A percentile compares a stretch with the other conserved stretches of the same genome.
Evolutionary conservation across 1,140 invertebrate species (phyloP).

Genomic region (fruit fly (Drosophila melanogaster)): DNA sequence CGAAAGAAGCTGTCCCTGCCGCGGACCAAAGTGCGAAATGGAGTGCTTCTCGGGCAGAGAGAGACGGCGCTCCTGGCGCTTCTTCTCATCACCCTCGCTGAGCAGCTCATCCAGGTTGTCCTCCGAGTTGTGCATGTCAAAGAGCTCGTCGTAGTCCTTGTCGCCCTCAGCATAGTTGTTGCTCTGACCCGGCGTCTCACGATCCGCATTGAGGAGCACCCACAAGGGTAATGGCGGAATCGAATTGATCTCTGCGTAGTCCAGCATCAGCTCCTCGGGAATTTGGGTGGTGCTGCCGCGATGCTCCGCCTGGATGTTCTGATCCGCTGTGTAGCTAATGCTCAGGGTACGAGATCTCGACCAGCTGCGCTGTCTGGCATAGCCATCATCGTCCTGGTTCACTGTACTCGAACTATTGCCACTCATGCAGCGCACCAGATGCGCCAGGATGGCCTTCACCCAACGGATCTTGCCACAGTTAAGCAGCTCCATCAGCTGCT

Average conservation of each 20-base stretch:
- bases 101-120: slow-evolving; percentile 93
- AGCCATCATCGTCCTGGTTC: slow-evolving; percentile 86
- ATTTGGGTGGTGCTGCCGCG: slow-evolving; percentile 87
- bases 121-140: slow-evolving; percentile 91
- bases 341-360: slow-evolving; percentile 94
- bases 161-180: slow-evolving; percentile 85
- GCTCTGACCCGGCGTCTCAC: slow-evolving; percentile 88
- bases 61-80: slow-evolving; percentile 88
- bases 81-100: slow-evolving; percentile 87
- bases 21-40: slow-evolving; percentile 92
- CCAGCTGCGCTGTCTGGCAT: slow-evolving; percentile 89
- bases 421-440: slow-evolving; percentile 92
- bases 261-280: slow-evolving; percentile 94
- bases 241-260: slow-evolving; percentile 98
- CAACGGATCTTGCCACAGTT: slow-evolving; percentile 99
- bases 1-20: slow-evolving; percentile 91
- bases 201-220: slow-evolving; percentile 97
- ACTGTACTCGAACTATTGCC: slow-evolving; percentile 76
- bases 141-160: slow-evolving; percentile 94
- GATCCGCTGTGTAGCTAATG: slow-evolving; percentile 91
- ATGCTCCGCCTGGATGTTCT: slow-evolving; percentile 87
- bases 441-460: slow-evolving; percentile 98
- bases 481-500: slow-evolving; percentile 98
- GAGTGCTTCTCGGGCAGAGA: slow-evolving; percentile 89
- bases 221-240: slow-evolving; percentile 98